Evolutionary conservation across 2,113 vertebrate genomes (phyloP), one percentile per base, ranked within the genome.

Genomic region (Pantherophis guttatus): DNA sequence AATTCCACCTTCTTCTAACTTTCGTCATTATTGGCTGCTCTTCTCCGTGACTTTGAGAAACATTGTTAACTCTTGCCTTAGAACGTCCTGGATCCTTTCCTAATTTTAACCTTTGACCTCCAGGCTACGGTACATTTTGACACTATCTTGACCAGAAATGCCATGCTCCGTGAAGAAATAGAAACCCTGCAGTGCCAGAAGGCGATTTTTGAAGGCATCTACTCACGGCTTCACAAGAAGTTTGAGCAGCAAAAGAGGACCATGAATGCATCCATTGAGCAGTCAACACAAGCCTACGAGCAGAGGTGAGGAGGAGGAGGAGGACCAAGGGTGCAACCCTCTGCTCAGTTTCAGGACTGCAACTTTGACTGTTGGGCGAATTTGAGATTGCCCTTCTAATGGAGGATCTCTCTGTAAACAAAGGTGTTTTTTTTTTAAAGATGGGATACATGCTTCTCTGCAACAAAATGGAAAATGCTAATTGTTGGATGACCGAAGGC

Each of bases 111-210:
- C 21, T 23, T 26, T 86, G 23, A 19, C 17, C 86, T 17, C 54
- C 94, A 97, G 97, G 94, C 92, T 86, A 97, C 97, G 0, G 24
- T 95, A 3, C 91, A 50, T 48, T 97, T 97, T 1, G 4, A 97
- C 90, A 97, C 94, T 17, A 89, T 95, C 93, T 50, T 97, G 92
- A 94, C 95, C n/a, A 92, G 70, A 23, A 98, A 97, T 0, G 86
- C 91, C 1, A 62, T 95, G 12, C 96, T 98, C 62, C 95, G 95
- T 70, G 93, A 96, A 89, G 95, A 97, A 91, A 96, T 97, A 0
- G 93, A 97, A 86, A 95, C 59, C 65, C 92, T 97, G 1, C 94
- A 58, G 23, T 93, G 59, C 1, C 96, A 96, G 93, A 98, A 97
- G 87, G 94, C 94, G 0, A 9, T 94, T n/a, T 96, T 96, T 0